Conservation (phyloP, 1,140 invertebrate species). For the Pinna nobilis region DNA sequence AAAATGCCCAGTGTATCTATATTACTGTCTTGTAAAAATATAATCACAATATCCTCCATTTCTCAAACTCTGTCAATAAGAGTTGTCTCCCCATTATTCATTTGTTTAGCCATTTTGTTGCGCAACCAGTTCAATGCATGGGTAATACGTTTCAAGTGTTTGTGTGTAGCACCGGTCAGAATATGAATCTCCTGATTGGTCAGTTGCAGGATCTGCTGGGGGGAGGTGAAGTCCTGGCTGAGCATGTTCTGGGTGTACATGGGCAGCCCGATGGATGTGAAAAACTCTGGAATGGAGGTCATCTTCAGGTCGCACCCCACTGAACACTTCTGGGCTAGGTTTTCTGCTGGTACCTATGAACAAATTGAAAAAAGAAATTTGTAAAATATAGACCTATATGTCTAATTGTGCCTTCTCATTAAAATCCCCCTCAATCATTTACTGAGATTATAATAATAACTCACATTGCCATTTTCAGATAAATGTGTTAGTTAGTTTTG, state of each 20-base stretch:
- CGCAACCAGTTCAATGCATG: slow-evolving; percentile 70
- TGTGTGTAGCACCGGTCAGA: slow-evolving; percentile 56
- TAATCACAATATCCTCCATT: too few relatives aligned
- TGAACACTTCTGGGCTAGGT: slow-evolving; percentile 67
- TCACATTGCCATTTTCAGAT: too few relatives aligned
- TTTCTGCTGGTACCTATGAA: slow-evolving; percentile 72
- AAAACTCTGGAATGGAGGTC: slow-evolving; percentile 69
- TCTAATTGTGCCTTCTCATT: neutral
- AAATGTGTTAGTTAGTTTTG: too few relatives aligned
- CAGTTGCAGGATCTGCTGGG: slow-evolving; percentile 56
- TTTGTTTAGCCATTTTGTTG: slow-evolving; percentile 55
- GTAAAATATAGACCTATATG: too few relatives aligned
- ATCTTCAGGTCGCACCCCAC: slow-evolving; percentile 71
- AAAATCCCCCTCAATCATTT: neutral
- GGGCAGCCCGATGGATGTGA: slow-evolving; percentile 74
- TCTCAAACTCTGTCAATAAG: slow-evolving; percentile 30
- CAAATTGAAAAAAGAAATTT: slow-evolving; percentile 31
- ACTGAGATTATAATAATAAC: neutral
- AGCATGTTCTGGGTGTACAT: slow-evolving; percentile 71
- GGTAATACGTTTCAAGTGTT: slow-evolving; percentile 62
- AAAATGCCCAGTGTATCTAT: too few relatives aligned
- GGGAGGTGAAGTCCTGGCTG: slow-evolving; percentile 41
- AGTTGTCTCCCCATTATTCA: slow-evolving; percentile 34
- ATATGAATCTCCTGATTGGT: slow-evolving; percentile 57
- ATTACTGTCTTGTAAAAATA: too few relatives aligned